These are phyloP conservation scores for Molossus alvarezi DNA, from an alignment of 2,797 vertebrate species.

Conservation along the genomic window DNA sequence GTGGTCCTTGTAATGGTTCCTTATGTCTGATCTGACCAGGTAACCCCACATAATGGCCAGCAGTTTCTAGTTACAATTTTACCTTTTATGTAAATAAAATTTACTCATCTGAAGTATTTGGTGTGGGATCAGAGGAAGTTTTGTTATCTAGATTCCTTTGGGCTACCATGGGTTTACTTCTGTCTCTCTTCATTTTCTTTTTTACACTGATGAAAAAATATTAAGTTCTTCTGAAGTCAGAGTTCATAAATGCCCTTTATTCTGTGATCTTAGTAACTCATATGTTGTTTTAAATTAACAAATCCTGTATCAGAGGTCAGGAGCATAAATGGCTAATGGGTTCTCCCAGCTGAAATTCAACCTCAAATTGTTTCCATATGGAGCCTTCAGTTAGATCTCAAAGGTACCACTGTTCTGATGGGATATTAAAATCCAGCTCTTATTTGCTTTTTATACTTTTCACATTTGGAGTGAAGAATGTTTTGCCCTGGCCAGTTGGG, in stretches of 20 bases:
- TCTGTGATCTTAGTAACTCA: slow-evolving; percentile 91
- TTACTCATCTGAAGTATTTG: slow-evolving; percentile 89
- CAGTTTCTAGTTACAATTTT: slow-evolving; percentile 85
- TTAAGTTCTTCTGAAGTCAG: slow-evolving; percentile 87
- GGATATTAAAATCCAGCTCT: slow-evolving; percentile 70
- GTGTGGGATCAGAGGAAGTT: slow-evolving; percentile 89
- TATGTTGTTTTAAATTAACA: slow-evolving; percentile 92
- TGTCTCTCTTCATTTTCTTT: slow-evolving; percentile 83
- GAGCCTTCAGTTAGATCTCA: slow-evolving; percentile 84
- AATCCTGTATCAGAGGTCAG: slow-evolving; percentile 90
- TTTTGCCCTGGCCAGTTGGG: slow-evolving; percentile 59
- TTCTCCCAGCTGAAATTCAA: slow-evolving; percentile 87
- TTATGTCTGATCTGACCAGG: slow-evolving; percentile 84
- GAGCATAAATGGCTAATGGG: slow-evolving; percentile 88
- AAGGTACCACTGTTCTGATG: slow-evolving; percentile 71
- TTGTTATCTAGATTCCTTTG: slow-evolving; percentile 90
- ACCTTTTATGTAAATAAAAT: slow-evolving; percentile 89
- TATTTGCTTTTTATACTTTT: slow-evolving; percentile 79
- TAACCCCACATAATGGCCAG: slow-evolving; percentile 79
- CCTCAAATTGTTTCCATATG: slow-evolving; percentile 93
- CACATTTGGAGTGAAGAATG: slow-evolving; percentile 78
- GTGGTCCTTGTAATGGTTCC: slow-evolving; percentile 78
- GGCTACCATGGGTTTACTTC: slow-evolving; percentile 77
- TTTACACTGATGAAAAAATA: slow-evolving; percentile 89
- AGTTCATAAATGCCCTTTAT: slow-evolving; percentile 89